These are phyloP conservation scores for Cryptotis parvus DNA, from an alignment of 2,113 vertebrate species.

Conservation along the genomic window DNA sequence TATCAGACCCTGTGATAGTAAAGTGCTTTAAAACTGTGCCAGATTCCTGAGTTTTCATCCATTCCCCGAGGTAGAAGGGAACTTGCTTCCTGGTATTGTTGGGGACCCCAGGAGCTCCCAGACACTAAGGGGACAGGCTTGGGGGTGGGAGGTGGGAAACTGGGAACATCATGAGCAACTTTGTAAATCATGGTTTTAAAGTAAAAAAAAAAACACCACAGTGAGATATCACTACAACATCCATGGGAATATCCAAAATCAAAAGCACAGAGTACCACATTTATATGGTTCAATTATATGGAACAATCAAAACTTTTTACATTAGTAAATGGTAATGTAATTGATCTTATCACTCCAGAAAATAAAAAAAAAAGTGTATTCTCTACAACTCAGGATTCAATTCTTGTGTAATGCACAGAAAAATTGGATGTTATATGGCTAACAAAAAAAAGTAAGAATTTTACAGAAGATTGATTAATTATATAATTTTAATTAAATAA, in stretches of 20 bases:
- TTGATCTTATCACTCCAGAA: neutral
- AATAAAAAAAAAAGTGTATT: neutral
- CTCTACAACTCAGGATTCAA: neutral
- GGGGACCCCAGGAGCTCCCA: too few relatives aligned
- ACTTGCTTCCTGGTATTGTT: too few relatives aligned
- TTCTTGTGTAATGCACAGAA: neutral
- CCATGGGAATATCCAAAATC: neutral
- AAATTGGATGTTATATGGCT: neutral
- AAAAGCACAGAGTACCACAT: neutral
- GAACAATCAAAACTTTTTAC: neutral
- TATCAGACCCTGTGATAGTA: too few relatives aligned
- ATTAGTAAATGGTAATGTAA: neutral
- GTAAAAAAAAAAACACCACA: neutral
- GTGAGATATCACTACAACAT: neutral
- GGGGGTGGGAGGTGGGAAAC: too few relatives aligned
- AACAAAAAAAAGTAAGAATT: neutral
- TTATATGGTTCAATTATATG: too few relatives aligned
- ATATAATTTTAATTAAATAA: too few relatives aligned
- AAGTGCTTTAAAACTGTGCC: too few relatives aligned
- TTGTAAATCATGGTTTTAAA: too few relatives aligned
- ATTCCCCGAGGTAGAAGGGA: too few relatives aligned
- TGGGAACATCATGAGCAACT: too few relatives aligned
- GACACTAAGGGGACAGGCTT: too few relatives aligned
- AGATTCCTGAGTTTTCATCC: too few relatives aligned
- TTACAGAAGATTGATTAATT: neutral